Evolutionary conservation across 2,113 vertebrate species (phyloP).

Genomic region (Oriolus oriolus): DNA sequence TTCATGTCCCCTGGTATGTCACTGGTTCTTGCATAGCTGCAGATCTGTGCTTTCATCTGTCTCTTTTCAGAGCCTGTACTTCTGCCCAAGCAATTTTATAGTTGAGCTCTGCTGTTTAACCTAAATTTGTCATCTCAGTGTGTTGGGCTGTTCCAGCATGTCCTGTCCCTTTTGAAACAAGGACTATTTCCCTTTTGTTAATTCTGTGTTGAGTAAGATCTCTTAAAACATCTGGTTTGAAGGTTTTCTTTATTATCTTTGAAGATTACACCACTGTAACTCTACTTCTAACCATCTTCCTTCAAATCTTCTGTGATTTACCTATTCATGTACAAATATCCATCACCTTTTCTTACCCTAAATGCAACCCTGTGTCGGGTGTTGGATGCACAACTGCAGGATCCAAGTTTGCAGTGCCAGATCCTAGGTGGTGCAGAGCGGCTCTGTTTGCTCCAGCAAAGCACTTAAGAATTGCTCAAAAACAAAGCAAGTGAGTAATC

Average conservation of each 20-base stretch:
- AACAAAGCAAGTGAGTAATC: neutral
- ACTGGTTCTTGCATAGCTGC: neutral
- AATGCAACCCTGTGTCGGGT: neutral
- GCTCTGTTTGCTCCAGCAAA: neutral
- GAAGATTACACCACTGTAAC: neutral
- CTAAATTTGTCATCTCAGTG: neutral
- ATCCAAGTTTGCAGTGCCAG: neutral
- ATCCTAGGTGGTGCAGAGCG: neutral
- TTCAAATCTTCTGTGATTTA: neutral
- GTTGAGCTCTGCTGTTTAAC: neutral
- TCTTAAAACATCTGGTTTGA: neutral
- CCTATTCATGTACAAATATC: neutral
- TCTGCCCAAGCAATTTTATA: neutral
- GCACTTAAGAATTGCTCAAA: neutral
- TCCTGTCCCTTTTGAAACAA: neutral
- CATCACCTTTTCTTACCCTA: neutral
- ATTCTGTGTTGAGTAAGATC: neutral
- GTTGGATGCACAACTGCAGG: neutral
- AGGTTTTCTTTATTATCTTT: neutral
- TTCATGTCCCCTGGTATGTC: neutral
- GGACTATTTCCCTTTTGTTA: neutral
- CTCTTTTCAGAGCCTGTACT: neutral
- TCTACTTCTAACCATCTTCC: neutral
- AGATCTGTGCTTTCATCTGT: neutral
- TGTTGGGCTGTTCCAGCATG: neutral